A percentile compares a stretch with the other conserved stretches of the same genome.
Evolutionary conservation across 2,888 invertebrate species (phyloP).

Genomic region (Drosophila neutralis): DNA sequence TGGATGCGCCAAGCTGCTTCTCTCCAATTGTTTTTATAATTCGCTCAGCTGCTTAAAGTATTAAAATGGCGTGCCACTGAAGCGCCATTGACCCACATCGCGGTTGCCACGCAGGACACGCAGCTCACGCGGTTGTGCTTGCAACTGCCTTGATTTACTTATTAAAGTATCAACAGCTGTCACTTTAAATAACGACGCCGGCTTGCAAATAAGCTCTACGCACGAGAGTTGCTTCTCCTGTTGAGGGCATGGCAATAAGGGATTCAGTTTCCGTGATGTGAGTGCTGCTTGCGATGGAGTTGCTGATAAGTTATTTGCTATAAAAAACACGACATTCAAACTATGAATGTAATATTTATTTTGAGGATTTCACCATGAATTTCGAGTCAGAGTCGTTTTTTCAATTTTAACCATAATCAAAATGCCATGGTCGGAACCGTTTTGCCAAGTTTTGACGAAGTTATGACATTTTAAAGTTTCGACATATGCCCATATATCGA

Average conservation of each 20-base stretch:
- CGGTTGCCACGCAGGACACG: not conserved
- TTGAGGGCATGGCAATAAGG: not conserved
- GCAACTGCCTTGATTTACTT: conserved; percentile 61
- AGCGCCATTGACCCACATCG: conserved; percentile 58
- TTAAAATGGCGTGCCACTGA: conserved; percentile 44
- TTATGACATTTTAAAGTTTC: too few relatives aligned
- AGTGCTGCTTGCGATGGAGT: conserved; percentile 14
- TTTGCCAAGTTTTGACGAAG: too few relatives aligned
- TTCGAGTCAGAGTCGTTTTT: not conserved
- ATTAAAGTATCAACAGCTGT: conserved; percentile 68
- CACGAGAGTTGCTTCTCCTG: conserved; percentile 9
- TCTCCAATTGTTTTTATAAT: conserved; percentile 14
- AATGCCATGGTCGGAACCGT: too few relatives aligned
- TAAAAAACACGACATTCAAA: not conserved
- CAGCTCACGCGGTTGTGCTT: conserved; percentile 15
- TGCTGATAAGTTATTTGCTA: conserved; percentile 19
- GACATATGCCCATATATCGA: too few relatives aligned
- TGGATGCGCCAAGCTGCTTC: conserved; percentile 20
- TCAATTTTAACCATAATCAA: not conserved
- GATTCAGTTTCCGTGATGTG: not conserved
- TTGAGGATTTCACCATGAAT: not conserved
- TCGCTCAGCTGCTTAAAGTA: conserved; percentile 5
- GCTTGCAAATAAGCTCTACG: conserved; percentile 11
- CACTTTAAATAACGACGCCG: conserved; percentile 57
- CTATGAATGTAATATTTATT: not conserved